Conservation (phyloP, 2,113 vertebrate species). For the Hippolais icterina region DNA sequence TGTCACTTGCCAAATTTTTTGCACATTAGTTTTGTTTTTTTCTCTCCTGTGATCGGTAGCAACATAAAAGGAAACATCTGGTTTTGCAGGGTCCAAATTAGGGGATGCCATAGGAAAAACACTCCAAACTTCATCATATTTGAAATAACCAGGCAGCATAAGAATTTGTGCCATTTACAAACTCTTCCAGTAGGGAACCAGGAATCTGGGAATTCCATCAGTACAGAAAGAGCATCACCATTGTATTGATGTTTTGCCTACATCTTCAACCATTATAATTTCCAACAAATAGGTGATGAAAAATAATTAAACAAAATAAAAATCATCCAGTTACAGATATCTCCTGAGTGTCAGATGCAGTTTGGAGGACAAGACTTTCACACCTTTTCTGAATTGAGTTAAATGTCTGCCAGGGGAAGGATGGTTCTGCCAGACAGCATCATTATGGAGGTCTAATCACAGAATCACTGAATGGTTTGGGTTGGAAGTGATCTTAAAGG, state of each 20-base stretch:
- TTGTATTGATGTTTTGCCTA: not conserved
- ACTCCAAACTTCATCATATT: not conserved
- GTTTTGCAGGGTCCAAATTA: not conserved
- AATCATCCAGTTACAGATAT: not conserved
- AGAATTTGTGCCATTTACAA: not conserved
- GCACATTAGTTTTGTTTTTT: slow-evolving; percentile 20
- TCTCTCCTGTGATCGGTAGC: slow-evolving; percentile 14
- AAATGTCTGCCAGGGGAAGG: not conserved
- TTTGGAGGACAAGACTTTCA: not conserved
- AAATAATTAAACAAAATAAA: not conserved
- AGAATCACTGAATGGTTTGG: not conserved
- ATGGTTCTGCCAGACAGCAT: not conserved
- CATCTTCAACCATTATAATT: not conserved
- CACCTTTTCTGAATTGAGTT: not conserved
- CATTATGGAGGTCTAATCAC: not conserved
- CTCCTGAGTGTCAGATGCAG: not conserved
- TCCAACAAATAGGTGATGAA: not conserved
- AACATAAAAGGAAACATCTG: slow-evolving; percentile 60
- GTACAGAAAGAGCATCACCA: accelerated
- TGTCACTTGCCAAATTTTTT: slow-evolving; percentile 60
- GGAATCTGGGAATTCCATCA: not conserved
- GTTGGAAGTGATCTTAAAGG: not conserved
- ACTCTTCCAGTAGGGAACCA: not conserved
- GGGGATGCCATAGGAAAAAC: not conserved
- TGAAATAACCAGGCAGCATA: not conserved